These are phyloP conservation scores for Cliona cf. orientalis DNA, from an alignment of 37 sponge, comb jelly and placozoan genomes.

Conservation along the genomic window DNA sequence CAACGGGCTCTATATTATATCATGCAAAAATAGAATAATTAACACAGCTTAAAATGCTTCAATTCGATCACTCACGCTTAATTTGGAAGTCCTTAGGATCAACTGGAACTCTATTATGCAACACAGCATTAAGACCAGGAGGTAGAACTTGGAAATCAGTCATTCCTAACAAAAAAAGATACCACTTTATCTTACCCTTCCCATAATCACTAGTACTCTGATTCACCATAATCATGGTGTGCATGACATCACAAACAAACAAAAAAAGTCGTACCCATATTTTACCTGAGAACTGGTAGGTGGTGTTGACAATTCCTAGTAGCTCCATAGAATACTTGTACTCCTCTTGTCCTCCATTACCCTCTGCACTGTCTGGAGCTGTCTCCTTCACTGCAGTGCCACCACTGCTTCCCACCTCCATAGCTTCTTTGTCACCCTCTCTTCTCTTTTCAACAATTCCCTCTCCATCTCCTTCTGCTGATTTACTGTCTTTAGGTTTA, in stretches of 20 bases:
- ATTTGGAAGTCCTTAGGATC: constrained; percentile 51
- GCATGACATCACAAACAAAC: too few relatives aligned
- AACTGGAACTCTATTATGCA: constrained; percentile 2
- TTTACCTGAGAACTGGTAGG: constrained; percentile 70
- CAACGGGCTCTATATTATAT: constrained; percentile 42
- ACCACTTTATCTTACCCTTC: not conserved
- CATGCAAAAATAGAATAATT: too few relatives aligned
- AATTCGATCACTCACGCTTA: constrained; percentile 22
- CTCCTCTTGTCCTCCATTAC: not conserved
- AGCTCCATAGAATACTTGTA: constrained; percentile 44
- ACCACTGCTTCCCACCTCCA: not conserved
- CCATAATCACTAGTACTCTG: not conserved
- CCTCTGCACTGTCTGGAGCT: too few relatives aligned
- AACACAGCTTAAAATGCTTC: not conserved
- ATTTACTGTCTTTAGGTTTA: too few relatives aligned
- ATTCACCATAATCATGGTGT: not conserved
- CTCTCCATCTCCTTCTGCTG: too few relatives aligned
- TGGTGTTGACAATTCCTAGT: constrained; percentile 49
- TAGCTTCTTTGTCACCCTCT: not conserved
- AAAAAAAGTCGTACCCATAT: too few relatives aligned
- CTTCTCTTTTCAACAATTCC: too few relatives aligned
- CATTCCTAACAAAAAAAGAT: constrained; percentile 36
- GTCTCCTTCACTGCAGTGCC: too few relatives aligned
- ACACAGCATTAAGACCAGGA: constrained; percentile 41
- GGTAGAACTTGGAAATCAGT: constrained; percentile 76